Conservation (phyloP, 2,797 vertebrate species). For the Enteromius viviparus region DNA sequence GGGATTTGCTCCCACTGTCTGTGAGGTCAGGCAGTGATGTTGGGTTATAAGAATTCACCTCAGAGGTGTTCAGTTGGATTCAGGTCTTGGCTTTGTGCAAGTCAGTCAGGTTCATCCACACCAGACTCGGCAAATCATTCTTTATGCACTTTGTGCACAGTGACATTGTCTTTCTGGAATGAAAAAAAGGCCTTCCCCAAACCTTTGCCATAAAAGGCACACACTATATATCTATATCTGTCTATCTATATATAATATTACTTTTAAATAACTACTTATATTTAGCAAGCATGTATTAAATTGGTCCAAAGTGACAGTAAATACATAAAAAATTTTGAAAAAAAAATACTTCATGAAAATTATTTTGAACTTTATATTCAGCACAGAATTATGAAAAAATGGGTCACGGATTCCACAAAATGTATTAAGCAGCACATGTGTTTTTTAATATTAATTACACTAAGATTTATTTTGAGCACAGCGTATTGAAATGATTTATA, state of each 20-base stretch:
- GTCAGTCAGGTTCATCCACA: neutral
- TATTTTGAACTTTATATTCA: neutral
- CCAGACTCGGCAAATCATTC: neutral
- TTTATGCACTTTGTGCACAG: slow-evolving; percentile 15
- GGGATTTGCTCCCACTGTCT: neutral
- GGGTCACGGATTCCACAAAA: neutral
- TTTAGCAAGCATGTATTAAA: neutral
- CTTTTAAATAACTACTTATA: neutral
- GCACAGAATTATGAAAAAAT: neutral
- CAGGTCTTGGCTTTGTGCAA: slow-evolving; percentile 1
- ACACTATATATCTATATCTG: neutral
- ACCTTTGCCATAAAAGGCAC: neutral
- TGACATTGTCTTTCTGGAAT: slow-evolving; percentile 8
- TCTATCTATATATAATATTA: too few relatives aligned
- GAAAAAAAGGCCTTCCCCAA: neutral
- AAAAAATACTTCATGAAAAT: neutral
- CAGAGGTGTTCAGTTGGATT: slow-evolving; percentile 1
- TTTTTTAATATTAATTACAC: neutral
- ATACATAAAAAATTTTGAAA: neutral
- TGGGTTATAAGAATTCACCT: neutral
- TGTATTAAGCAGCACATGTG: neutral
- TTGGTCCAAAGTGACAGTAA: neutral
- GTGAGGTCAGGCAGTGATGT: neutral
- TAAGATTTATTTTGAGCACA: neutral
- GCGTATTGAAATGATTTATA: neutral